Conservation (phyloP, 2,113 vertebrate genomes). For the Geococcyx californianus region DNA sequence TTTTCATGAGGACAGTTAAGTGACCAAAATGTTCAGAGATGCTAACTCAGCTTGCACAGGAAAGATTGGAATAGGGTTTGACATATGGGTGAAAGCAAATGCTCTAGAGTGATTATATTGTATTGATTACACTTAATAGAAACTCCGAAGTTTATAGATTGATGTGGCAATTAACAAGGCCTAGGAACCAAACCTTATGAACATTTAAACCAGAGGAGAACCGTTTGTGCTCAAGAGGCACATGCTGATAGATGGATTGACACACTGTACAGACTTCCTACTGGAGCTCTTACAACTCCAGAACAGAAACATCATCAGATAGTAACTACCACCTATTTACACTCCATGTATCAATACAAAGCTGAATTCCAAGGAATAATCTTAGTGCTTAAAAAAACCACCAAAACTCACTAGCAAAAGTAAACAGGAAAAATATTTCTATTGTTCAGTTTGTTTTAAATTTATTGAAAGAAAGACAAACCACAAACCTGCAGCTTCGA, state of each 20-base stretch:
- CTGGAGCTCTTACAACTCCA: not conserved
- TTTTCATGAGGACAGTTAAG: not conserved
- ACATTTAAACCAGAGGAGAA: not conserved
- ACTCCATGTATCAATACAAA: not conserved
- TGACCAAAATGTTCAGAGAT: not conserved
- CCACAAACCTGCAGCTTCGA: not conserved
- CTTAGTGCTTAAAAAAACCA: not conserved
- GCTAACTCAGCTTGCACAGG: not conserved
- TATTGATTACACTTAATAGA: not conserved
- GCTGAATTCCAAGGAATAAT: not conserved
- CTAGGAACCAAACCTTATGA: not conserved
- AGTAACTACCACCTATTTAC: not conserved
- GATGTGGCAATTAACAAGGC: not conserved
- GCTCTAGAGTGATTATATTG: not conserved
- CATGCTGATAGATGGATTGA: accelerated
- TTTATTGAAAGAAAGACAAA: not conserved
- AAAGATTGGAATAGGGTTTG: not conserved
- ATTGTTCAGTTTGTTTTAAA: not conserved
- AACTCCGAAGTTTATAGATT: not conserved
- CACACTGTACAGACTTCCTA: not conserved
- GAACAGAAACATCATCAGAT: not conserved
- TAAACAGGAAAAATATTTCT: not conserved
- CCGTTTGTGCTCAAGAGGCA: not conserved
- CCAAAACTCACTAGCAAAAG: not conserved
- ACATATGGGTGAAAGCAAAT: not conserved